Evolutionary conservation across 2,113 vertebrate genomes (phyloP).

Genomic region (Agapornis roseicollis): DNA sequence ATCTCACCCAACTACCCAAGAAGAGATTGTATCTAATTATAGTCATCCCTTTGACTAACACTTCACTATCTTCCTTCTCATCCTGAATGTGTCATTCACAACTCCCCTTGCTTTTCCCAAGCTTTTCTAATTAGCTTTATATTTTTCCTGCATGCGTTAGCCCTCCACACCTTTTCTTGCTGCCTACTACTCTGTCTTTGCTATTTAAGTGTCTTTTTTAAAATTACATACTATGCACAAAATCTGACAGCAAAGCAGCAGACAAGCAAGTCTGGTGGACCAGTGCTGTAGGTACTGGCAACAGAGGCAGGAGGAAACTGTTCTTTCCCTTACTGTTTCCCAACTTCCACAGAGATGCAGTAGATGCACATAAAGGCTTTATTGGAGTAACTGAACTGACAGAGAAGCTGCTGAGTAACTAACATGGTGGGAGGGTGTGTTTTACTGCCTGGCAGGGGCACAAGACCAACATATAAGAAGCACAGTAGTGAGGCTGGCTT

Average conservation of each 20-base stretch:
- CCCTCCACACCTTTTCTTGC: neutral
- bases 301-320: neutral
- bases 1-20: neutral
- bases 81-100: neutral
- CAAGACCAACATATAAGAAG: neutral
- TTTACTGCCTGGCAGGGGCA: neutral
- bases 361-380: neutral
- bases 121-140: neutral
- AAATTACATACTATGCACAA: neutral
- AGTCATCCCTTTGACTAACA: neutral
- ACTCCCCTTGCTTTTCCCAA: neutral
- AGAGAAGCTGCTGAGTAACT: neutral
- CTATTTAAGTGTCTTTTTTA: neutral
- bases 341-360: accelerated
- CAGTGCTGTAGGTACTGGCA: neutral
- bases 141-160: neutral
- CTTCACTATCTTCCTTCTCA: neutral
- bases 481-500: neutral
- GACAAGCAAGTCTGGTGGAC: neutral
- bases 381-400: neutral
- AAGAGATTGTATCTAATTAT: neutral
- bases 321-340: neutral
- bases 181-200: neutral
- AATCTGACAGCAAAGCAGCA: neutral
- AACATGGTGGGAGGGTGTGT: neutral